Base-by-base conservation (phyloP, 2,113 vertebrate species). In the Cyprichromis sp. region DNA sequence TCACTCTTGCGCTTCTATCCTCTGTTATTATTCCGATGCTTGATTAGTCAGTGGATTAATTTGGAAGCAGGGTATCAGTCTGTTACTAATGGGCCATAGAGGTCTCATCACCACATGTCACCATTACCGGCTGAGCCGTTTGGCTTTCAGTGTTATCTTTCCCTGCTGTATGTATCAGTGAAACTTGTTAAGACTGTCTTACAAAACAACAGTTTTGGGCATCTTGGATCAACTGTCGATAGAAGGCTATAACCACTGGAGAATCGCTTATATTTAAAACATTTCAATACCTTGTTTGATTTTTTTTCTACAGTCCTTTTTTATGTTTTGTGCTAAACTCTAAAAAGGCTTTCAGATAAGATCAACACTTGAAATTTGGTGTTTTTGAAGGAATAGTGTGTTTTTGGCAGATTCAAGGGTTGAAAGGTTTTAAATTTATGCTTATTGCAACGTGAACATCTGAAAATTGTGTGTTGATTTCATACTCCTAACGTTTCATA, bases 41-140 rank as follows among this genome's bases (percentile, higher is more conserved):
- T 96, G 95, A 96, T 96, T 96, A 96, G 95, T 94, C 93, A 87
- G 92, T 93, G 96, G 95, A 96, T 96, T 95, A 95, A 96, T 96
- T 96, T 96, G 93, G 92, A 95, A 93, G 94, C 95, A 94, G 94
- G 93, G 93, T 95, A 95, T 95, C 95, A 95, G 94, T 93, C 94
- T 95, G 94, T 94, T 93, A 90, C 95, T 96, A 96, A 96, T 96
- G 94, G 94, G 94, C 92, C 93, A 93, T 95, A 95, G 93, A 96
- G 94, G 94, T 96, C 95, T 95, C 93, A 93, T 95, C 93, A 90
- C 92, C 94, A 93, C 91, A 94, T 91, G 92, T 95, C 93, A 95
- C 91, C 87, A 90, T 93, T 94, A 90, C 87, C 89, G 94, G 92
- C 92, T 94, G 95, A 95, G 94, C 94, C 95, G 93, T 95, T 95